Evolutionary conservation across 2,888 invertebrate species (phyloP), one percentile per base, ranked within the genome.

Genomic region (Ypsolopha sequella): DNA sequence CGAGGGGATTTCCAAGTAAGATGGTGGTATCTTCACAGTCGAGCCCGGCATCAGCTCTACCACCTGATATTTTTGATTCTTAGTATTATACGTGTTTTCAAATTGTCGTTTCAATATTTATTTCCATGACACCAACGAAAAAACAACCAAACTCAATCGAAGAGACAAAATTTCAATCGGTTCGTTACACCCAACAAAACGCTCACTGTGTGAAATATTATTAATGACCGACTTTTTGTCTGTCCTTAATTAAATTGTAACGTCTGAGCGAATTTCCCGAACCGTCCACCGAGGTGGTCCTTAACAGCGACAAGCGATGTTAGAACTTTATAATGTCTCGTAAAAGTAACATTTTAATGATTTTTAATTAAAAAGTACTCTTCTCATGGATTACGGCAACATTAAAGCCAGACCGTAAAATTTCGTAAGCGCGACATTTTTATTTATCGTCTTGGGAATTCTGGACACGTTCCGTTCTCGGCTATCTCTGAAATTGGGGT

Each of bases 171-270:
- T n/a, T 9, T 1, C 45, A 36, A 10, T 38, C 43, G 43, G 43
- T 35, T 43, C 35, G 36, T 41, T 43, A 35, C 57, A 53, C 59
- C 57, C 53, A 55, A 56, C 60, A 59, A 61, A 65, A 56, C 61
- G 60, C 56, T 57, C 50, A 56, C 53, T 55, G 57, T 60, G 68
- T 70, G 71, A 73, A 68, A 60, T 61, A 10, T 11, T 11, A 70
- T 75, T 73, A 69, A 78, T 81, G 77, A 77, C 68, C 58, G 67
- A 36, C 34, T 48, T 9, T 24, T n/a, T 43, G 13, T 6, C 34
- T 10, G 57, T 57, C 63, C 69, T 77, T 76, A 81, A 85, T 85
- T 82, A 82, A 85, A 85, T 78, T 82, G 78, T 82, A 76, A 78
- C 84, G 80, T 78, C 72, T 77, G 72, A 82, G 76, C 81, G 81